Evolutionary conservation across 2,797 vertebrate genomes (phyloP).

Genomic region (Tolypeutes matacus): DNA sequence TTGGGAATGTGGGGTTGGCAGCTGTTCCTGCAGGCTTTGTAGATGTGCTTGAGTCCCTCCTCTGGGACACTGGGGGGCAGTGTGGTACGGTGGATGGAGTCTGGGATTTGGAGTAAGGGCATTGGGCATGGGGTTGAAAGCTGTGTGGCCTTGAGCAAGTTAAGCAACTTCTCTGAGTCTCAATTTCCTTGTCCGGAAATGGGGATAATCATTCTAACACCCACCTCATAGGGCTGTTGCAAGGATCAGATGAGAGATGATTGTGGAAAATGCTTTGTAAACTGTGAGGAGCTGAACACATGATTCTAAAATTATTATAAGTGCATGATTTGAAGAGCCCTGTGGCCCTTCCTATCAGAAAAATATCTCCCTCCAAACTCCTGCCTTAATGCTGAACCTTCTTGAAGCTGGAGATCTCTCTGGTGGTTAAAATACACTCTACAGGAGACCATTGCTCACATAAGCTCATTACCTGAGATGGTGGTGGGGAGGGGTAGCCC

Average conservation of each 20-base stretch:
- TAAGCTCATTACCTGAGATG: not conserved
- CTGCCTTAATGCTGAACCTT: not conserved
- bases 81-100: constrained; percentile 68
- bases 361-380: not conserved
- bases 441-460: not conserved
- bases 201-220: constrained; percentile 5
- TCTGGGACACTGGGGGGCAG: constrained; percentile 78
- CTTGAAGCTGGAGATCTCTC: not conserved
- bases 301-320: constrained; percentile 23
- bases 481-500: not conserved
- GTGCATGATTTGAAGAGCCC: not conserved
- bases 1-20: not conserved
- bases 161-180: constrained; percentile 65
- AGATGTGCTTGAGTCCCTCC: constrained; percentile 14
- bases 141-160: constrained; percentile 61
- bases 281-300: not conserved
- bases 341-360: not conserved
- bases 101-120: not conserved
- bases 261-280: constrained; percentile 9
- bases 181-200: not conserved
- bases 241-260: constrained; percentile 13
- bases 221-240: not conserved
- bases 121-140: constrained; percentile 58
- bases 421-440: not conserved
- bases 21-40: not conserved